Conservation (phyloP, 2,797 vertebrate species). For the Melanotaenia boesemani region DNA sequence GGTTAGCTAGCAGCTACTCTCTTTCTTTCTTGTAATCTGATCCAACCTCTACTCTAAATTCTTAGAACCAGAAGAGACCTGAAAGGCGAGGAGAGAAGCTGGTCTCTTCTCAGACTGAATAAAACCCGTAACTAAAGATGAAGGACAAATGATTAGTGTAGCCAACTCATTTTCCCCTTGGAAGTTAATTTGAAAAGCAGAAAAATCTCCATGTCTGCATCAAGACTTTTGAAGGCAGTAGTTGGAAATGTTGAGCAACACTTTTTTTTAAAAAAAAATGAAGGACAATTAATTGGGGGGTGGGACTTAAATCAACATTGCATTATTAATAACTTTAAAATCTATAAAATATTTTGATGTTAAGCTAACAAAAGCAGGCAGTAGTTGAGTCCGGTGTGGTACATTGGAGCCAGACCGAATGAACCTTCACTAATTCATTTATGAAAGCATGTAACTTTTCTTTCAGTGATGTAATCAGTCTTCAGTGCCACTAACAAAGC, state of each 20-base stretch:
- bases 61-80: constrained; percentile 38
- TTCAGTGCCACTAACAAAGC: constrained; percentile 13
- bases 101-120: constrained; percentile 37
- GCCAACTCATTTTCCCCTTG: constrained; percentile 22
- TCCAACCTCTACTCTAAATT: constrained; percentile 43
- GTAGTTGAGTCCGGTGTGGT: constrained; percentile 11
- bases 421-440: constrained; percentile 30
- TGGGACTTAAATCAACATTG: constrained; percentile 14
- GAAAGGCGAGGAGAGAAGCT: constrained; percentile 29
- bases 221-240: constrained; percentile 2
- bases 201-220: constrained; percentile 16
- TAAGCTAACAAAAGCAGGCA: constrained; percentile 7
- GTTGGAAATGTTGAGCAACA: constrained; percentile 23
- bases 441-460: constrained; percentile 36
- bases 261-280: background rate
- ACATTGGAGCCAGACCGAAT: constrained; percentile 17
- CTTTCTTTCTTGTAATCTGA: constrained; percentile 67
- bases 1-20: constrained; percentile 60
- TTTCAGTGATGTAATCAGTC: constrained; percentile 40
- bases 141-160: constrained; percentile 27
- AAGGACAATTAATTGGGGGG: background rate
- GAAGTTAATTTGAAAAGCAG: constrained; percentile 52
- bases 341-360: background rate
- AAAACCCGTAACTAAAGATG: constrained; percentile 47
- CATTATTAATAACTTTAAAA: constrained; percentile 10